A percentile compares a stretch with the other conserved stretches of the same genome.
Conservation (phyloP, 2,113 vertebrate genomes). For the Chelonoidis abingdonii region DNA sequence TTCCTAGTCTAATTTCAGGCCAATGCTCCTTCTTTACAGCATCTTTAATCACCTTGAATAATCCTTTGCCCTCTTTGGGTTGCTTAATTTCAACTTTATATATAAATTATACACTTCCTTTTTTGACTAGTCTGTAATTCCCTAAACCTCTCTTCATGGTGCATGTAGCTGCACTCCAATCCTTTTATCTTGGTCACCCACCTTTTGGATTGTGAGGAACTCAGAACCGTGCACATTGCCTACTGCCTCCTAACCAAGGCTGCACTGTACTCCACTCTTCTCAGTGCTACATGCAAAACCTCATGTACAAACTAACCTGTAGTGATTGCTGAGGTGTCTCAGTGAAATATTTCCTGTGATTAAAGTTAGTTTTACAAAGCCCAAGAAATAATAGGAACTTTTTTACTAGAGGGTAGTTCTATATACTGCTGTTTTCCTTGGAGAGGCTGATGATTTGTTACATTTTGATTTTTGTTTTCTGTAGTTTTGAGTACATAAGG, state of each 20-base stretch:
- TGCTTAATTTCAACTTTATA: neutral
- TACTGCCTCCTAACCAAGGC: accelerated
- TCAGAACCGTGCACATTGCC: neutral
- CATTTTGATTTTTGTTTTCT: neutral
- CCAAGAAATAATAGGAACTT: neutral
- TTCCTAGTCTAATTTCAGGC: neutral
- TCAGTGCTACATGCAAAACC: neutral
- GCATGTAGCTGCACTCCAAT: neutral
- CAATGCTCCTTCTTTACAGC: neutral
- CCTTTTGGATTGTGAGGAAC: neutral
- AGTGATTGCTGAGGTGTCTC: neutral
- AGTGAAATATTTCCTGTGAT: neutral
- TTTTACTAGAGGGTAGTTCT: neutral
- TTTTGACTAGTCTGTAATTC: neutral
- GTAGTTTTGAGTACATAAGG: neutral
- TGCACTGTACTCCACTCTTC: neutral
- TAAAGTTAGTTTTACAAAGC: neutral
- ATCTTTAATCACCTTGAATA: neutral
- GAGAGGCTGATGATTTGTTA: neutral
- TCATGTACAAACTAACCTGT: neutral
- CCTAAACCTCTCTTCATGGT: neutral
- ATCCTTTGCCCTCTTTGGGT: neutral
- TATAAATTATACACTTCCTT: neutral
- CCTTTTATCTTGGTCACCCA: neutral
- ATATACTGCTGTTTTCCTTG: neutral